Base-by-base conservation (phyloP, 1,140 invertebrate species). In the Cyclargus thomasi region DNA sequence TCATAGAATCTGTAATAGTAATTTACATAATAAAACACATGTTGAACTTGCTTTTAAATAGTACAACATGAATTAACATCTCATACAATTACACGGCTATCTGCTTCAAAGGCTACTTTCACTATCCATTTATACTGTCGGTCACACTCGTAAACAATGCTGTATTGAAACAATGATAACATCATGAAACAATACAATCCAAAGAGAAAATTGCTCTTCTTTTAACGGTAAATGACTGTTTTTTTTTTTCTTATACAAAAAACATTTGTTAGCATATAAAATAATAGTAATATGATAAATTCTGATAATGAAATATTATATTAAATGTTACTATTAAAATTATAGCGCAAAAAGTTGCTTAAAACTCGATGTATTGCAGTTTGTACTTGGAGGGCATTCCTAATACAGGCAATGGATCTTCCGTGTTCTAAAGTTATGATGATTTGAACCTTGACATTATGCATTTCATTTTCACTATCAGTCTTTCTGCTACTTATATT, bases 381-480 rank as follows among this genome's bases (percentile, higher is more conserved):
- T 47, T 16, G 14, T 47, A 47, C 39, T 47, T 8, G 10, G 0
- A 47, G 2, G 14, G 39, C 39, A 47, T 47, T 14, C 10, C 14
- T 47, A 47, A 16, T 47, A 14, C 1, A 39, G 39, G 8, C 11
- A 2, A 8, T 47, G 39, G 7, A 47, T 47, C 39, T 47, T 47
- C 39, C 39, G 39, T 47, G 39, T 47, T 47, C 39, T 11, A 59
- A 18, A 11, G 55, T 59, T 20, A 21, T 8, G 55, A 59, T 21
- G 18, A 59, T 21, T 21, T 47, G 22, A 71, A 74, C 75, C 75
- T 79, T 79, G 77, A 77, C 74, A 75, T 77, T 78, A 70, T 55
- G 53, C 53, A 55, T 59, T 59, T 59, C 55, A 18, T 59, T 59
- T 20, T 59, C 21, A 21, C 39, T 47, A 47, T 47, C 14, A 47